A percentile compares a stretch with the other conserved stretches of the same genome.
phyloP scores from a whole-genome alignment of 2,888 invertebrate genomes.

The Calliphora vomitoria region DNA sequence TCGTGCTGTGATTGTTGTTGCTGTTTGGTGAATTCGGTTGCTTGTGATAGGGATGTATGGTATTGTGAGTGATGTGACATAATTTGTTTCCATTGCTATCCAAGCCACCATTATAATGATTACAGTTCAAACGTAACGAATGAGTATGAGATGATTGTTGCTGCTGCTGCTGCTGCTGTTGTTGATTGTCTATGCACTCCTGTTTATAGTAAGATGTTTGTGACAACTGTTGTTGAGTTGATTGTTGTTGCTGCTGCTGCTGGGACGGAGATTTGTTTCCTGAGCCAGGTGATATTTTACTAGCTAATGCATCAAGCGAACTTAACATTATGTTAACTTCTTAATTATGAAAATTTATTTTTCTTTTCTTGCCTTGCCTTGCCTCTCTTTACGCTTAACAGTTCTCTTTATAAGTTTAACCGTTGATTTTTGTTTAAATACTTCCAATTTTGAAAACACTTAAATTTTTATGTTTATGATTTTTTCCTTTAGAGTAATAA shows the following conservation, averaged over 20 bases:
- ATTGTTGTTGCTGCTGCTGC: conserved; percentile 75
- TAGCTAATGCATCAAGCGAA: conserved; percentile 94
- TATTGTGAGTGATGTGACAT: conserved; percentile 80
- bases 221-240: conserved; percentile 71
- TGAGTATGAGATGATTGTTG: conserved; percentile 74
- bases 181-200: conserved; percentile 57
- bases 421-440: conserved; percentile 12
- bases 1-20: conserved; percentile 62
- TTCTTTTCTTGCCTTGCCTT: conserved; percentile 52
- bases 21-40: conserved; percentile 75
- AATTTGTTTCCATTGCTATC: conserved; percentile 81
- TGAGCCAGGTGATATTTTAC: conserved; percentile 94
- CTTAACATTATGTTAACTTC: conserved; percentile 89
- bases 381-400: conserved; percentile 29
- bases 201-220: conserved; percentile 56
- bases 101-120: conserved; percentile 72
- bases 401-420: not conserved
- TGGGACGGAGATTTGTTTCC: conserved; percentile 82
- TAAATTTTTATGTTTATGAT: not conserved
- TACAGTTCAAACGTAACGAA: conserved; percentile 75
- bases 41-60: conserved; percentile 80
- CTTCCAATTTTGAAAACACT: conserved; percentile 33
- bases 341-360: conserved; percentile 70
- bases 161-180: conserved; percentile 76
- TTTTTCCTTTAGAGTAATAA: not conserved